Conservation (phyloP, 2,888 invertebrate genomes). For the Hecatera dysodea region DNA sequence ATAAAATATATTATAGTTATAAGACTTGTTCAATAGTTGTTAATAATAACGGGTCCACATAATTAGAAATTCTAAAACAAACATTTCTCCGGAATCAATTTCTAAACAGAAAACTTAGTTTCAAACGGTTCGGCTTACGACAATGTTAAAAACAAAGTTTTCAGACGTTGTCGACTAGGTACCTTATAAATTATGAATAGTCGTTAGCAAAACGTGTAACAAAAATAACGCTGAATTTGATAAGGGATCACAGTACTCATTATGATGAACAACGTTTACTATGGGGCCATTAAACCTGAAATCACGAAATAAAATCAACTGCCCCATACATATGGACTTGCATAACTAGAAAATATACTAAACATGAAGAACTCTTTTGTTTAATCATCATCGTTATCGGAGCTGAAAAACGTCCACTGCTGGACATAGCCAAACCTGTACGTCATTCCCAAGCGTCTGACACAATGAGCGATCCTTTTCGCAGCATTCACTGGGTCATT, state of each 20-base stretch:
- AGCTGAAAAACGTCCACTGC: background rate
- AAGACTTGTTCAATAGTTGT: slow-evolving; percentile 25
- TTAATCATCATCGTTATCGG: background rate
- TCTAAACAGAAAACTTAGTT: slow-evolving; percentile 10
- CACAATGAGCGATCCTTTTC: background rate
- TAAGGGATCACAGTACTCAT: too few relatives aligned
- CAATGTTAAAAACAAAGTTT: slow-evolving; percentile 38
- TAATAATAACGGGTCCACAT: slow-evolving; percentile 4
- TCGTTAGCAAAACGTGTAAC: background rate
- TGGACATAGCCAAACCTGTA: too few relatives aligned
- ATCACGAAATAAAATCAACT: too few relatives aligned
- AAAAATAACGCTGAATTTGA: too few relatives aligned
- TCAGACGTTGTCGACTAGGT: slow-evolving; percentile 20
- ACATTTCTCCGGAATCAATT: slow-evolving; percentile 16
- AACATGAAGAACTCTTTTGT: too few relatives aligned
- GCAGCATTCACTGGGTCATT: background rate
- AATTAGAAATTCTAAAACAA: slow-evolving; percentile 15
- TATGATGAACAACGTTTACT: too few relatives aligned
- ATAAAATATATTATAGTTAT: background rate
- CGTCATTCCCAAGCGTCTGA: background rate
- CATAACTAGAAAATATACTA: too few relatives aligned
- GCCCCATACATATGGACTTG: too few relatives aligned
- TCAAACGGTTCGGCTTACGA: slow-evolving; percentile 18
- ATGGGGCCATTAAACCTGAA: too few relatives aligned
- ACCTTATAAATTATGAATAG: slow-evolving; percentile 12